These are phyloP conservation scores for Notodonta dromedarius DNA, from an alignment of 2,888 invertebrate genomes.

Conservation along the genomic window DNA sequence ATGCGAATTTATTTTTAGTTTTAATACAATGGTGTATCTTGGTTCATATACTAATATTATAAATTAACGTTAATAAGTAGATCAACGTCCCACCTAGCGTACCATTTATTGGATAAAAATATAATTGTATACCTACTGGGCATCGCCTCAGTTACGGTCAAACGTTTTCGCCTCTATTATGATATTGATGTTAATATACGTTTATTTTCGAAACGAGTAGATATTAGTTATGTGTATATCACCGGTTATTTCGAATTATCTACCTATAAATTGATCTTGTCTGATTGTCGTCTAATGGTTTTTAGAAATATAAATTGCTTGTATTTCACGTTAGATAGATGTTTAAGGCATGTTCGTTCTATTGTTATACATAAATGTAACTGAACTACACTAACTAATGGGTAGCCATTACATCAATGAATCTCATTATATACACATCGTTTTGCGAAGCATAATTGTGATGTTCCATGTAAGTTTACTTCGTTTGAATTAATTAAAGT, in stretches of 20 bases:
- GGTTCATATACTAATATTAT: conserved; percentile 51
- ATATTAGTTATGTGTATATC: conserved; percentile 3
- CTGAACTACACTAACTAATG: conserved; percentile 39
- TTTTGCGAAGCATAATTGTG: conserved; percentile 84
- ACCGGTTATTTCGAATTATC: conserved; percentile 13
- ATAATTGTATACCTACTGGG: conserved; percentile 36
- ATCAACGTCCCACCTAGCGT: conserved; percentile 72
- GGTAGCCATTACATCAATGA: conserved; percentile 48
- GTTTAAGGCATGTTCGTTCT: conserved; percentile 56
- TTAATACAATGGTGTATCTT: conserved; percentile 40
- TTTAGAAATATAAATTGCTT: conserved; percentile 53
- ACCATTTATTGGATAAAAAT: conserved; percentile 65
- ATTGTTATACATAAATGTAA: conserved; percentile 51
- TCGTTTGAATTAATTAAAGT: conserved; percentile 81
- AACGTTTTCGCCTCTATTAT: conserved; percentile 35
- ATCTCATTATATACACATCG: conserved; percentile 72
- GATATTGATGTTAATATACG: conserved; percentile 49
- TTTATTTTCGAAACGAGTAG: conserved; percentile 35
- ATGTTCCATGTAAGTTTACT: conserved; percentile 82
- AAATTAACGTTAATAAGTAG: conserved; percentile 41
- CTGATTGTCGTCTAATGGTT: conserved; percentile 46
- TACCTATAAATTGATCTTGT: conserved; percentile 45
- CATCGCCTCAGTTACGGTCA: conserved; percentile 34
- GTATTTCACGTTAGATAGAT: conserved; percentile 55
- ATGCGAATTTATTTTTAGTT: conserved; percentile 24